These are phyloP conservation scores for Neogobius melanostomus DNA, from an alignment of 2,113 vertebrate genomes.

Conservation along the genomic window DNA sequence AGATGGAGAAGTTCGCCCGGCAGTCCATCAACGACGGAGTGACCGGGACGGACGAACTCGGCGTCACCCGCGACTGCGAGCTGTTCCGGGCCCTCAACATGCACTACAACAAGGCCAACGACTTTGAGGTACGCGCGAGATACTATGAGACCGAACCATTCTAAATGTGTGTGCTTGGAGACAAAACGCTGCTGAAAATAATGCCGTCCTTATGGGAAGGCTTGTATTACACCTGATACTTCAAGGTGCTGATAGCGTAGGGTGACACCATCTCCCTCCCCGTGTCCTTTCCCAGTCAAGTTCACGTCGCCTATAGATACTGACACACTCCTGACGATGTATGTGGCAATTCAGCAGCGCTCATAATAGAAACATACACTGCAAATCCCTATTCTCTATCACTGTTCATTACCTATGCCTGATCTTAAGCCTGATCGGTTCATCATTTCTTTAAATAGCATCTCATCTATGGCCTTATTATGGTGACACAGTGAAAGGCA, in stretches of 20 bases:
- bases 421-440: too few relatives aligned
- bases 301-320: conserved; percentile 42
- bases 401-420: too few relatives aligned
- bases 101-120: conserved; percentile 99
- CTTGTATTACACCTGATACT: conserved; percentile 39
- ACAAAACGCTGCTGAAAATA: conserved; percentile 18
- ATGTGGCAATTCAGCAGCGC: not conserved
- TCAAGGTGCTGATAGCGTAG: conserved; percentile 37
- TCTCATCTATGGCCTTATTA: too few relatives aligned
- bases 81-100: conserved; percentile 98
- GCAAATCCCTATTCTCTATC: too few relatives aligned
- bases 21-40: conserved; percentile 97
- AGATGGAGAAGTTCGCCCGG: conserved; percentile 99
- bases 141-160: not conserved
- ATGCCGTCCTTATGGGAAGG: conserved; percentile 6
- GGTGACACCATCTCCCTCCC: conserved; percentile 37
- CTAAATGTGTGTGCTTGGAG: not conserved
- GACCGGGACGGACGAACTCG: conserved; percentile 89
- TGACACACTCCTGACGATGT: conserved; percentile 2
- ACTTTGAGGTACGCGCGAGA: conserved; percentile 88
- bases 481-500: too few relatives aligned
- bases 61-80: conserved; percentile 94
- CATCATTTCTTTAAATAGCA: too few relatives aligned
- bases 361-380: not conserved
- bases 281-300: conserved; percentile 48